Evolutionary conservation across 2,113 vertebrate genomes (phyloP), one percentile per base, ranked within the genome.

Genomic region (Ophiodon elongatus): DNA sequence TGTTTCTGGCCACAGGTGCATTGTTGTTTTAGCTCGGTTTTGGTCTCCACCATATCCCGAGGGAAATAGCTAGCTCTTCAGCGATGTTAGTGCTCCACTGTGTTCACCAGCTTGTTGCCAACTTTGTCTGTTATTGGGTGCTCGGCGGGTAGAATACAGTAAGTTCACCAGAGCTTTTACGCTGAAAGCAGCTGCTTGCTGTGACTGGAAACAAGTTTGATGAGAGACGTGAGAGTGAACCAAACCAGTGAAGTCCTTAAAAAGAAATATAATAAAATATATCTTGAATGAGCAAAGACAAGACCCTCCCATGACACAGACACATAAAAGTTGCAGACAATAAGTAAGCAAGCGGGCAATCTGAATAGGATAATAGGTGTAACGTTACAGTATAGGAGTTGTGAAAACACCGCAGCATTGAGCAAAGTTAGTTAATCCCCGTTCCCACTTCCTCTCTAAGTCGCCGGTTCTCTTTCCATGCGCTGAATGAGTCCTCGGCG

Each of bases 401-500:
- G 29, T 45, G 33, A 37, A 13, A 33, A 62, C n/a, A 64, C 13
- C 4, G 37, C 10, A 57, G 21, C 37, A 47, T 25, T 21, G 25
- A 43, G 33, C 56, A 35, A 37, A 63, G 47, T 35, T n/a, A 10
- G 39, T 5, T 75, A 33, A 71, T 68, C 17, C 3, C 43, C 35
- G 56, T 59, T 82, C 71, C 62, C 54, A 23, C 56, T 81, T 71
- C 65, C 52, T 73, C 35, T 52, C 14, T 15, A 5, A 52, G 43
- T 62, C 19, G 10, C 50, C 15, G 27, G 57, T 76, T 52, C 33
- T 70, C 43, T 67, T 25, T 66, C 82, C 41, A 31, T 57, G 66
- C 3, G 80, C 33, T 60, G 80, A 47, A 63, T 65, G 63, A 71
- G 72, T 37, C 64, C 62, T 57, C 5, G 74, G 31, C 81, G 59